phyloP scores from a whole-genome alignment of 2,888 invertebrate species.

The Amphimallon solstitiale region DNA sequence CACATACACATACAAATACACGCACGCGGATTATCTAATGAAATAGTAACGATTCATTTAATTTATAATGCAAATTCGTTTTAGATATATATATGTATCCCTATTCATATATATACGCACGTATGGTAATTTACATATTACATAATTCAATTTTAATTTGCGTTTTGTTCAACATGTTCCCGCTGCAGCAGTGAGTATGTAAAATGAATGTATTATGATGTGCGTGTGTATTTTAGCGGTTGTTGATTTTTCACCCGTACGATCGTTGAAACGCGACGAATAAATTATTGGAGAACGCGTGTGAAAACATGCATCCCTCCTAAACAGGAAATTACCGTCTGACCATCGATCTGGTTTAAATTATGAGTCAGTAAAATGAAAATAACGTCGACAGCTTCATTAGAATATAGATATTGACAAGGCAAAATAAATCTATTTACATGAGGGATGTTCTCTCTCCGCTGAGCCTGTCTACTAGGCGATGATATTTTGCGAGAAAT shows the following conservation, averaged over 20 bases:
- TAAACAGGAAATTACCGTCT: constrained; percentile 29
- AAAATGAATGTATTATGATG: background rate
- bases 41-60: constrained; percentile 24
- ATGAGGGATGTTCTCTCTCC: too few species aligned
- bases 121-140: too few species aligned
- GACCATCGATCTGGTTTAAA: constrained; percentile 28
- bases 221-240: background rate
- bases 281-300: constrained; percentile 21
- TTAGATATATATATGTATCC: too few species aligned
- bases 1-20: background rate
- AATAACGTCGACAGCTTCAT: too few species aligned
- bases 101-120: background rate
- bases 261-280: constrained; percentile 17
- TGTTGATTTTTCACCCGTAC: constrained; percentile 3
- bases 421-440: too few species aligned
- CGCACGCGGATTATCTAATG: constrained; percentile 23
- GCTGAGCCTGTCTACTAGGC: too few species aligned
- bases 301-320: constrained; percentile 10
- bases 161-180: too few species aligned
- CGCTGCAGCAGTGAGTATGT: background rate
- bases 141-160: too few species aligned
- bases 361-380: constrained; percentile 23
- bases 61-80: background rate
- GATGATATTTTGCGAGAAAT: too few species aligned
- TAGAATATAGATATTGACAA: too few species aligned